Evolutionary conservation across 2,113 vertebrate species (phyloP).

Genomic region (Gallinago paraguaiae): DNA sequence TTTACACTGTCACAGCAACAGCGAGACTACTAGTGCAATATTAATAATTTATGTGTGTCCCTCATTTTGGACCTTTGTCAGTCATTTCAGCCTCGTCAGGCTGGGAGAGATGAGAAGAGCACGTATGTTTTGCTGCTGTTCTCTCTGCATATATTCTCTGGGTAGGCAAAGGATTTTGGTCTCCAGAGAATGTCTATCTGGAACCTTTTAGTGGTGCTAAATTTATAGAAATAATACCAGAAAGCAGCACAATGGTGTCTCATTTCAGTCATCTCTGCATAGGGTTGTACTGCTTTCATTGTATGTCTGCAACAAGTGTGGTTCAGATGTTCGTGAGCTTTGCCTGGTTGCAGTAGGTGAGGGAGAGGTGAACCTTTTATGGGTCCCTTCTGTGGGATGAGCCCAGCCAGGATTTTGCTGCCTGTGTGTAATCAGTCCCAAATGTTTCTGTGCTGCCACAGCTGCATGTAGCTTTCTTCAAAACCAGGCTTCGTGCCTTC

Average conservation of each 20-base stretch:
- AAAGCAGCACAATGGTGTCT: slow-evolving; percentile 30
- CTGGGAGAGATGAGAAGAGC: slow-evolving; percentile 14
- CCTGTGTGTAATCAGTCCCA: not conserved
- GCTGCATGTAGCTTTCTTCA: not conserved
- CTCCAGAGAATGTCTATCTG: slow-evolving; percentile 9
- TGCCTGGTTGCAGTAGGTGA: not conserved
- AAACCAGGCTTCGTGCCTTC: not conserved
- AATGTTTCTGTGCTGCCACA: slow-evolving; percentile 8
- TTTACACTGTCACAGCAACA: slow-evolving; percentile 34
- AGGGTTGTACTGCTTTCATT: slow-evolving; percentile 6
- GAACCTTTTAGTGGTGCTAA: slow-evolving; percentile 45
- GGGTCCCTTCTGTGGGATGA: not conserved
- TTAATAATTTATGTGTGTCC: slow-evolving; percentile 33
- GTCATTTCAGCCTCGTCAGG: slow-evolving; percentile 25
- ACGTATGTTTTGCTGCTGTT: not conserved
- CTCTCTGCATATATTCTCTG: slow-evolving; percentile 3
- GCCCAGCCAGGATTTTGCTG: not conserved
- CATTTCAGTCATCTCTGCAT: slow-evolving; percentile 2
- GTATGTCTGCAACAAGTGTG: not conserved
- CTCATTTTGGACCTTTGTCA: slow-evolving; percentile 51
- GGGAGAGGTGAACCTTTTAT: slow-evolving; percentile 14
- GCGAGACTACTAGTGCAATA: not conserved
- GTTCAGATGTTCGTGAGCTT: slow-evolving; percentile 5
- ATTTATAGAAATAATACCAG: slow-evolving; percentile 46
- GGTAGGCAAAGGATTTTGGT: slow-evolving; percentile 21